These are phyloP conservation scores for Ophion ventricosus DNA, from an alignment of 2,888 invertebrate genomes.

Conservation along the genomic window DNA sequence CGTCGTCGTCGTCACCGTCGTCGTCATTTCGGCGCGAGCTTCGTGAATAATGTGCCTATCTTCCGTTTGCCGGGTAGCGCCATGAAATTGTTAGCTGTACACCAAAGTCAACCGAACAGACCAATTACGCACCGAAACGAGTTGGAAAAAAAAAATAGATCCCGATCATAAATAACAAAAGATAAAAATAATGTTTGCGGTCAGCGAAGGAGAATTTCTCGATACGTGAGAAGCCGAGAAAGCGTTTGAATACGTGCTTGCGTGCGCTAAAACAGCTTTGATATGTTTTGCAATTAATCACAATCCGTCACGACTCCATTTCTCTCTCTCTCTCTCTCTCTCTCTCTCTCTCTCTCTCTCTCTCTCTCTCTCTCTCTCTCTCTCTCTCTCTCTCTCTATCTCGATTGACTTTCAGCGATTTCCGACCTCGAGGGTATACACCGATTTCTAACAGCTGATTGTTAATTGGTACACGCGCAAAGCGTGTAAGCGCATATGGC, in stretches of 20 bases:
- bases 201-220: conserved; percentile 34
- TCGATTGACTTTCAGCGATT: conserved; percentile 61
- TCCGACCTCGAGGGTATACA: conserved; percentile 56
- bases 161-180: conserved; percentile 10
- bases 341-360: too few species aligned
- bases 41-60: conserved; percentile 41
- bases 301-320: conserved; percentile 64
- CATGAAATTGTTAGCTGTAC: conserved; percentile 11
- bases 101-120: conserved; percentile 14
- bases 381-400: conserved; percentile 9
- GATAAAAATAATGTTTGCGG: conserved; percentile 39
- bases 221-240: conserved; percentile 41
- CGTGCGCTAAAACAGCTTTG: conserved; percentile 19
- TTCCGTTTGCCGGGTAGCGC: conserved; percentile 33
- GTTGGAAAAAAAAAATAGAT: conserved; percentile 18
- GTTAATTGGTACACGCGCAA: conserved; percentile 56
- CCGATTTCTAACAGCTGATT: conserved; percentile 62
- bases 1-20: conserved; percentile 29
- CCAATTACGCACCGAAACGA: conserved; percentile 24
- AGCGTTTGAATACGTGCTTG: conserved; percentile 22
- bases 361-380: conserved; percentile 12
- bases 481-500: conserved; percentile 24
- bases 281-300: conserved; percentile 60
- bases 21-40: conserved; percentile 42
- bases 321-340: too few species aligned